Evolutionary conservation across 1,140 invertebrate species (phyloP).

Genomic region (Drosophila chauvacae): DNA sequence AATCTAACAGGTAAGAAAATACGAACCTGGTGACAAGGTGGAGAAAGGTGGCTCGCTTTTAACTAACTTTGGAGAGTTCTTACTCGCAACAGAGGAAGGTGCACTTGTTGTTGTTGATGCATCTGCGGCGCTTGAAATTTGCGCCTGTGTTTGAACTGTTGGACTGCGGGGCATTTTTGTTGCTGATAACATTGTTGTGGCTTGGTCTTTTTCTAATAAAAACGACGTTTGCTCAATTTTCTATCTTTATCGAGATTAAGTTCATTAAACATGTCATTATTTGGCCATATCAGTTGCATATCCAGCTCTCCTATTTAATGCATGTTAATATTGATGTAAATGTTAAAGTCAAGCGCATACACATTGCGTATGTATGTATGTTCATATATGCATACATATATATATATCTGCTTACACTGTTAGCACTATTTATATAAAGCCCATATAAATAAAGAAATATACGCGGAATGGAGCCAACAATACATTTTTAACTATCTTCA

Average conservation of each 20-base stretch:
- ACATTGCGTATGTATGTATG: not conserved
- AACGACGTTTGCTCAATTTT: conserved; percentile 1
- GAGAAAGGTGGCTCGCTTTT: conserved; percentile 52
- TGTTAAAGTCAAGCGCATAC: not conserved
- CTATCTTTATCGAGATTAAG: not conserved
- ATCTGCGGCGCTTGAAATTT: conserved; percentile 30
- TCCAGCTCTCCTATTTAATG: not conserved
- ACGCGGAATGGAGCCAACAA: not conserved
- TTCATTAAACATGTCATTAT: not conserved
- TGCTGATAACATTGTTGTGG: conserved; percentile 59
- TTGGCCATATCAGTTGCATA: not conserved
- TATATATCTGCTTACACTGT: not conserved
- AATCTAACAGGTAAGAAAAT: not conserved
- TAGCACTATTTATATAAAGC: not conserved
- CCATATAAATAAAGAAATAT: not conserved
- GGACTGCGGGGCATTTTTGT: conserved; percentile 48
- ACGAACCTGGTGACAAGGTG: conserved; percentile 54
- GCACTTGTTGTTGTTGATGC: conserved; percentile 41
- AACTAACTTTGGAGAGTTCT: conserved; percentile 36
- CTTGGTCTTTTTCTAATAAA: not conserved
- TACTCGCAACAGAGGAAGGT: conserved; percentile 3
- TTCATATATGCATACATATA: no score
- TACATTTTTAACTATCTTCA: not conserved
- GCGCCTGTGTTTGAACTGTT: conserved; percentile 33
- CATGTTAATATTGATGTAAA: not conserved